These are phyloP conservation scores for Solenopsis invicta DNA, from an alignment of 1,140 invertebrate species.

Conservation along the genomic window DNA sequence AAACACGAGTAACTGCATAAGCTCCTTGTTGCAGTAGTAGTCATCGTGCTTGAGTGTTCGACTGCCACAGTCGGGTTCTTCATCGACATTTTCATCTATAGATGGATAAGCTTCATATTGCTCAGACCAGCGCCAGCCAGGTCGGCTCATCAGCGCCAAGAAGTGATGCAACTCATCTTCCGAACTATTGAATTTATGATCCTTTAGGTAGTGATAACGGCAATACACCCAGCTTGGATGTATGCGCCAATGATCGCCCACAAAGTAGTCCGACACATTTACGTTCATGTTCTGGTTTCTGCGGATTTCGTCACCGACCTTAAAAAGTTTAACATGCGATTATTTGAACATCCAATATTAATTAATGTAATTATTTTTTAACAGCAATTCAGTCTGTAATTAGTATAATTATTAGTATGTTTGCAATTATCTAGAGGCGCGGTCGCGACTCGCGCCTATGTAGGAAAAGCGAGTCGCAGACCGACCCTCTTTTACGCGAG, in stretches of 20 bases:
- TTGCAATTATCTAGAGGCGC: no score
- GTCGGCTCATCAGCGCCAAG: conserved; percentile 88
- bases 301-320: conserved; percentile 90
- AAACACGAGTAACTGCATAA: conserved; percentile 94
- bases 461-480: no score
- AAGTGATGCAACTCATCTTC: conserved; percentile 93
- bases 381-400: background rate
- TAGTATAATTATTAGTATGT: no score
- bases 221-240: conserved; percentile 97
- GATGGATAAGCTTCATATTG: conserved; percentile 85
- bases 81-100: conserved; percentile 31
- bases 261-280: conserved; percentile 90
- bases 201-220: conserved; percentile 94
- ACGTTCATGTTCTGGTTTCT: conserved; percentile 89
- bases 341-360: background rate
- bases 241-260: conserved; percentile 92
- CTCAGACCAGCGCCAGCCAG: conserved; percentile 88
- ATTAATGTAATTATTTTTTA: background rate
- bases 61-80: conserved; percentile 87
- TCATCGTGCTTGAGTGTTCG: conserved; percentile 90
- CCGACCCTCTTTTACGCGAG: no score
- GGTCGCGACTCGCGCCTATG: no score
- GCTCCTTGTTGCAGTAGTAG: conserved; percentile 94
- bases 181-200: conserved; percentile 90
- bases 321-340: conserved; percentile 32